These are phyloP conservation scores for Volucella bombylans DNA, from an alignment of 2,888 invertebrate species.

Conservation along the genomic window DNA sequence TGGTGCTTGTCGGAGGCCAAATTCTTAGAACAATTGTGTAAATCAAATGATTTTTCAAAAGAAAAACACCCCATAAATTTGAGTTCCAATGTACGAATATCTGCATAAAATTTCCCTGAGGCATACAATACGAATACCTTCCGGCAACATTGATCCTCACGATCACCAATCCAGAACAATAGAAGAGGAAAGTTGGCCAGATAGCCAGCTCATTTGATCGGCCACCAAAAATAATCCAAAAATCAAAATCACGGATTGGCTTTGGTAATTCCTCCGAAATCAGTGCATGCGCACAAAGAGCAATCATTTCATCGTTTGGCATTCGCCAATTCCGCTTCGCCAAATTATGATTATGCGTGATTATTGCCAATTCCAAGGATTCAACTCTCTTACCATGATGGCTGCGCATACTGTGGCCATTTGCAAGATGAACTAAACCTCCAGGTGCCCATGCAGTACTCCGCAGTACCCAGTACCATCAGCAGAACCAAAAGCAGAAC, in stretches of 20 bases:
- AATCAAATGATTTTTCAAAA: not conserved
- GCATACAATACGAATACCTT: not conserved
- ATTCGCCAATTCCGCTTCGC: slow-evolving; percentile 57
- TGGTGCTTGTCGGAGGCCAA: too few species aligned
- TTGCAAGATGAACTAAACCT: slow-evolving; percentile 59
- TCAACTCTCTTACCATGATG: slow-evolving; percentile 47
- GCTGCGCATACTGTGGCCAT: slow-evolving; percentile 60
- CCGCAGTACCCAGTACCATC: not conserved
- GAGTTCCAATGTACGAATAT: not conserved
- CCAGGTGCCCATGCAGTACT: slow-evolving; percentile 41
- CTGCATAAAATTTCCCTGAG: slow-evolving; percentile 1
- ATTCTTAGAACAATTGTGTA: too few species aligned
- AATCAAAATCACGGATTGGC: slow-evolving; percentile 69
- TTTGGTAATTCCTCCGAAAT: slow-evolving; percentile 36
- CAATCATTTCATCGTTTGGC: slow-evolving; percentile 43
- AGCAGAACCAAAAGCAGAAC: not conserved
- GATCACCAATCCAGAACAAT: slow-evolving; percentile 42
- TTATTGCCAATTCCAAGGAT: slow-evolving; percentile 72
- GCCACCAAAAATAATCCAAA: slow-evolving; percentile 68
- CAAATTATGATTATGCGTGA: slow-evolving; percentile 72
- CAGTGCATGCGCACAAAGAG: slow-evolving; percentile 43
- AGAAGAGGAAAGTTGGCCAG: slow-evolving; percentile 11
- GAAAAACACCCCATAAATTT: not conserved
- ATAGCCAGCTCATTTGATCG: slow-evolving; percentile 12
- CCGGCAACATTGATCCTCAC: slow-evolving; percentile 39